Percentiles rank a stretch among this genome's conserved stretches.
Evolutionary conservation across 2,888 invertebrate species (phyloP).

Genomic region (Cenopis cana): DNA sequence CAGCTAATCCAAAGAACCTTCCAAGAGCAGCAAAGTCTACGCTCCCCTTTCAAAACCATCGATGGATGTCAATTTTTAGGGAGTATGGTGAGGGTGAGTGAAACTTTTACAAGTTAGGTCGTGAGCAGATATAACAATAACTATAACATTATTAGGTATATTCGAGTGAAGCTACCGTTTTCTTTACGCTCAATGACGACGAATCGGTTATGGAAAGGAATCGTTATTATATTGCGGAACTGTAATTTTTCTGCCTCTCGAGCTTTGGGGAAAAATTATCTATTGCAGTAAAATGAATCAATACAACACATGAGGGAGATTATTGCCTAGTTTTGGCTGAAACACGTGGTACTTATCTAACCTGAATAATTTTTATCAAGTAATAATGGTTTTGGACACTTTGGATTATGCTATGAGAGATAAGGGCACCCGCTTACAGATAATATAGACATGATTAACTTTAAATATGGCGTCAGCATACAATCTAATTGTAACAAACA

Average conservation of each 20-base stretch:
- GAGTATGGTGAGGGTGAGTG: neutral
- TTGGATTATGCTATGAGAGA: too few species aligned
- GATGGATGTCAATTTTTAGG: conserved; percentile 1
- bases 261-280: conserved; percentile 26
- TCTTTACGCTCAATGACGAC: conserved; percentile 76
- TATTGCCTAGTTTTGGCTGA: neutral
- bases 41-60: conserved; percentile 47
- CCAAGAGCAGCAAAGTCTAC: conserved; percentile 48
- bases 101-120: conserved; percentile 54
- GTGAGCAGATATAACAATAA: conserved; percentile 76
- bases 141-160: conserved; percentile 77
- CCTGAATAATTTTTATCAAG: too few species aligned
- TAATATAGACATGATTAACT: too few species aligned
- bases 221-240: conserved; percentile 57
- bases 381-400: too few species aligned
- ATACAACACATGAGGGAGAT: neutral
- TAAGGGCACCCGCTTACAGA: too few species aligned
- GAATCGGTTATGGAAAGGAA: conserved; percentile 73
- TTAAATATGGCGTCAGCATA: too few species aligned
- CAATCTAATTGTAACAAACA: too few species aligned
- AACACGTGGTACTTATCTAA: neutral
- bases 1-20: conserved; percentile 56
- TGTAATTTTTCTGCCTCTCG: conserved; percentile 26
- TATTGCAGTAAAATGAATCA: neutral
- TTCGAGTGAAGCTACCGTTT: conserved; percentile 67